Base-by-base conservation (phyloP, 2,113 vertebrate genomes). In the Mormoops blainvillei region DNA sequence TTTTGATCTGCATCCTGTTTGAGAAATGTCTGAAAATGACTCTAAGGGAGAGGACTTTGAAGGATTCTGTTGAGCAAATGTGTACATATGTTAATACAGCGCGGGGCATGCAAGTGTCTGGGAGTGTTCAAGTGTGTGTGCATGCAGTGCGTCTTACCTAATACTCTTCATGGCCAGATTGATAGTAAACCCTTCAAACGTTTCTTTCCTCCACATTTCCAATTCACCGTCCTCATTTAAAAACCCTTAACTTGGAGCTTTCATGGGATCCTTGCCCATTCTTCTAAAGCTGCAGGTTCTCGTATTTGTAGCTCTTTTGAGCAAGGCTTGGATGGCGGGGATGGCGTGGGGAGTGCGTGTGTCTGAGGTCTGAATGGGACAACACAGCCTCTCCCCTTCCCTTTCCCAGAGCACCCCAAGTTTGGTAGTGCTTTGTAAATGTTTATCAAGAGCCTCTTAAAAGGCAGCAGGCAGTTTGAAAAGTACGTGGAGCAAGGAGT, bases 11-110 rank as follows among this genome's bases (percentile, higher is more conserved):
- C 95, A 93, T 98, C 92, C 43, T 98, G 97, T 98, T 98, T 97
- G 98, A 97, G 97, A 97, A 98, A 96, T 95, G 96, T 97, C 95
- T 97, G 95, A 94, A 94, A 97, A 96, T 98, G 98, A 98, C 98
- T 96, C 94, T 96, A 98, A 98, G 82, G 67, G 86, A 91, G 94
- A 94, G 91, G 95, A 96, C 97, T 97, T 95, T 92, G 87, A 97
- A 98, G 95, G 98, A 22, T 90, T 88, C 94, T 84, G 74, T 71
- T 73, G 85, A 97, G 92, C 97, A 97, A 97, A 96, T 95, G 89
- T n/a, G 94, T 97, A 73, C 73, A 81, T 24, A 93, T 94, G 91
- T 89, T 90, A 97, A 93, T 86, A 36, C 41, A 36, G 9, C 10
- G 7, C 91, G 63, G 45, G 92, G 91, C 74, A 36, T 24, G 28